Base-by-base conservation (phyloP, 2,888 invertebrate species). In the Dinocampus coccinellae region DNA sequence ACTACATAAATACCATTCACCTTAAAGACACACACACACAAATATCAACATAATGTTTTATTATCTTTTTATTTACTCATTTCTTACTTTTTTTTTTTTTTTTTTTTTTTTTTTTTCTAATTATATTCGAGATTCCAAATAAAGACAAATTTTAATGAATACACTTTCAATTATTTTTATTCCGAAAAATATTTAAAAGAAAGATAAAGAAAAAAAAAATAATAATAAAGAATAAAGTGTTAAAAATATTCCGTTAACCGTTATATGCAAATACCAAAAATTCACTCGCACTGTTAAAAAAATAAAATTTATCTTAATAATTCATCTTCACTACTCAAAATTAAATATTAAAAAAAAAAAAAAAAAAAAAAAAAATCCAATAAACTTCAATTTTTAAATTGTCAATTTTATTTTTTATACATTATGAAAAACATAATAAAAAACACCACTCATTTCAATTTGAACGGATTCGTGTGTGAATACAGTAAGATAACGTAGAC, bases 1-100 rank as follows among this genome's bases (percentile, higher is more conserved):
- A 58, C 26, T 33, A 68, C 60, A 60, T 68, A 68, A 52, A 68
- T 52, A 47, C 33, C 33, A 42, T 13, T 47, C 26, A 26, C 33
- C 26, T 42, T 9, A 22, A 34, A 13, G 20, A 47, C 24, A 34
- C 68, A 60, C 20, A 11, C 39, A 22, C 22, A 61, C 39, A 24
- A 39, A 13, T 26, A 29, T n/a, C 13, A 36, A 33, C 29, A 26
- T 4, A 52, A 16, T n/a, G n/a, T n/a, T n/a, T n/a, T n/a, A n/a
- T n/a, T n/a, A n/a, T n/a, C n/a, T n/a, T 53, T 24, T 20, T 33
- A 52, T 39, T 64, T n/a, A 36, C 20, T 4, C 39, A 39, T 11
- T 39, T 16, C 11, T 16, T 39, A 10, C 11, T 61, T 13, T 22
- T 1, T 39, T 16, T 26, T 22, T 16, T 10, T 34, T 60, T 10